phyloP scores from a whole-genome alignment of 2,797 vertebrate genomes.

The Tarsius wallacei region DNA sequence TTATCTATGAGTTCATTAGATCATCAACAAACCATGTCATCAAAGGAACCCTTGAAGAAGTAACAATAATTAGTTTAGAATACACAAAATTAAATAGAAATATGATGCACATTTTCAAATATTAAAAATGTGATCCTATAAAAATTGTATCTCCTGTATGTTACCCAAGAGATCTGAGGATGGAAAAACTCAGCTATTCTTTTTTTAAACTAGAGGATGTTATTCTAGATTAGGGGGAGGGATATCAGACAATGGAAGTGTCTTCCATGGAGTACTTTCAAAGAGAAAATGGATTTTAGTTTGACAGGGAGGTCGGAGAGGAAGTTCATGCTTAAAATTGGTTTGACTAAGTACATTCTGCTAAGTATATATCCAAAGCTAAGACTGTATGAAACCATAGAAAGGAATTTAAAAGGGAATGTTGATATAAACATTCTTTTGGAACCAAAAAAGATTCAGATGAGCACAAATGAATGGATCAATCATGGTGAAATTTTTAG shows the following conservation, averaged over 20 bases:
- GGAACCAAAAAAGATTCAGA: background rate
- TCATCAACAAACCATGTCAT: background rate
- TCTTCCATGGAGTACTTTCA: background rate
- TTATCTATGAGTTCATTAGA: background rate
- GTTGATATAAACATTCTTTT: background rate
- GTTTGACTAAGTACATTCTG: conserved; percentile 30
- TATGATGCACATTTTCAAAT: conserved; percentile 7
- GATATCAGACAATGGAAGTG: background rate
- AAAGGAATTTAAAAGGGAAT: background rate
- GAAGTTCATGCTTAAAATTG: conserved; percentile 30
- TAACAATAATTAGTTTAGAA: background rate
- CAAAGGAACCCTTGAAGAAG: background rate
- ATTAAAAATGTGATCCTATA: background rate
- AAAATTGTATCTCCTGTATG: background rate
- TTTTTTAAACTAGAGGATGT: background rate
- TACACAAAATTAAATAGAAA: background rate
- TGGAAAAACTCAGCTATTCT: background rate
- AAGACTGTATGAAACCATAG: background rate
- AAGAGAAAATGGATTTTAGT: conserved; percentile 37
- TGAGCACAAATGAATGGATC: background rate
- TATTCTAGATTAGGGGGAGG: too few species aligned
- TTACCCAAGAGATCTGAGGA: background rate
- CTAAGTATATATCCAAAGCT: background rate
- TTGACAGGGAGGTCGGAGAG: background rate
- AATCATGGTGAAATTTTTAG: background rate